These are phyloP conservation scores for Thymelicus acteon DNA, from an alignment of 2,888 invertebrate species.

Conservation along the genomic window DNA sequence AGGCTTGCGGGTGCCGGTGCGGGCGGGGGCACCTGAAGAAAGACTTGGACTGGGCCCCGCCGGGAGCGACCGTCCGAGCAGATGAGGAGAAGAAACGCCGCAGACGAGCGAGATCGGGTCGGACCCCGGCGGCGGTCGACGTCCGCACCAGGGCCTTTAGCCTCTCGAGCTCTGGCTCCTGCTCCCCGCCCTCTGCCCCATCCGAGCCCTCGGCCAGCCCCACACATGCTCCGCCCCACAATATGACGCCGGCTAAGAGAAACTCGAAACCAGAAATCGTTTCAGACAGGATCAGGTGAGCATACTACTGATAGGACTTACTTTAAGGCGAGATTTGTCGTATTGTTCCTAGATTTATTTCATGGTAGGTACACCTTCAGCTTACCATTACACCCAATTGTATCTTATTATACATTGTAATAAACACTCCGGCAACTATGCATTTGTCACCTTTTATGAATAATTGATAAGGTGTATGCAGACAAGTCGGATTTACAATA, in stretches of 20 bases:
- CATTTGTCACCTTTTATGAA: conserved; percentile 42
- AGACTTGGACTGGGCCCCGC: conserved; percentile 96
- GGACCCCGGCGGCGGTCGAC: conserved; percentile 71
- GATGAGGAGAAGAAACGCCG: conserved; percentile 79
- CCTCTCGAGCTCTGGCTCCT: conserved; percentile 91
- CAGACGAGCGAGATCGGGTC: conserved; percentile 68
- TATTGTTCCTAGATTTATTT: no score
- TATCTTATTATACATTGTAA: conserved; percentile 33
- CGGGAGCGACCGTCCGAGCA: conserved; percentile 84
- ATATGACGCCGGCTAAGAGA: conserved; percentile 87
- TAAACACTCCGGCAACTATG: conserved; percentile 26
- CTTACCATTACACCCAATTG: conserved; percentile 8
- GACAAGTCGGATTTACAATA: conserved; percentile 41
- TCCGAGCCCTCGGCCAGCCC: conserved; percentile 91
- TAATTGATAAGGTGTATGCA: conserved; percentile 44
- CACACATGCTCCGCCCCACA: conserved; percentile 82
- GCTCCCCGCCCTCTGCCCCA: conserved; percentile 92
- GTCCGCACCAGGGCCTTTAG: conserved; percentile 89
- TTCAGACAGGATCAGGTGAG: conserved; percentile 92
- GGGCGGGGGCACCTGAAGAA: conserved; percentile 96
- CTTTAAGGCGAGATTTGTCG: no score
- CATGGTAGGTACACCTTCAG: conserved; percentile 20
- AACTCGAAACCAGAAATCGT: conserved; percentile 91
- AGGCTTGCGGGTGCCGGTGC: conserved; percentile 97
- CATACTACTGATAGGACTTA: conserved; percentile 43